These are phyloP conservation scores for Epirrhoe tristata DNA, from an alignment of 2,888 invertebrate genomes.

Conservation along the genomic window DNA sequence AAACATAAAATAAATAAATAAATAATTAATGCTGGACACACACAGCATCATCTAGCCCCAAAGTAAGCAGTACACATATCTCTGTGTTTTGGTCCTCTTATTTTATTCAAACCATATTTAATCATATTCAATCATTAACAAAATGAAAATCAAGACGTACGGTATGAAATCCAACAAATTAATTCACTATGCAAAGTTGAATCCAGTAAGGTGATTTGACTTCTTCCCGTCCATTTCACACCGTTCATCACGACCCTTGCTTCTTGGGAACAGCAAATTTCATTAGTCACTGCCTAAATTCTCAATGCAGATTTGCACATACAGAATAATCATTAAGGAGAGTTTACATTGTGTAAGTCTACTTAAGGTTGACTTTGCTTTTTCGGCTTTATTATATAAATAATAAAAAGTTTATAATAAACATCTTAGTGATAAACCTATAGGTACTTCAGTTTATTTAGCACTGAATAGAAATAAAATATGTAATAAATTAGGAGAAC, in stretches of 20 bases:
- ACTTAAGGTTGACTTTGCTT: too few species aligned
- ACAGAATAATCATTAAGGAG: not conserved
- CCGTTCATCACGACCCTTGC: constrained; percentile 71
- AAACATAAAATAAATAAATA: too few species aligned
- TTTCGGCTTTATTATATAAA: too few species aligned
- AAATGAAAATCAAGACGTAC: constrained; percentile 34
- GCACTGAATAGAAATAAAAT: too few species aligned
- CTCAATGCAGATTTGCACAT: constrained; percentile 14
- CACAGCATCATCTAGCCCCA: too few species aligned
- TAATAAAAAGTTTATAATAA: too few species aligned
- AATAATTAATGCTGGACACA: too few species aligned
- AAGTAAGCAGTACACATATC: too few species aligned
- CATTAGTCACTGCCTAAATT: constrained; percentile 69
- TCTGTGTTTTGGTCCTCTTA: not conserved
- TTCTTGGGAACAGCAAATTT: constrained; percentile 66
- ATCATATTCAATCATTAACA: constrained; percentile 15
- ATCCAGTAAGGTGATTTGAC: constrained; percentile 63
- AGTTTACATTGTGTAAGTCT: too few species aligned
- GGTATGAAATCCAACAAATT: constrained; percentile 52
- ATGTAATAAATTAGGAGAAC: too few species aligned
- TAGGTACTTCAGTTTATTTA: too few species aligned
- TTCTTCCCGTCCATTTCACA: constrained; percentile 66
- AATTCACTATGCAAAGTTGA: constrained; percentile 62
- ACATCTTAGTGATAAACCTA: too few species aligned
- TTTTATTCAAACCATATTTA: constrained; percentile 11